Percentiles rank a stretch among this genome's conserved stretches.
These are phyloP conservation scores for Aspidiotus destructor DNA, from an alignment of 2,888 invertebrate genomes.

Conservation along the genomic window DNA sequence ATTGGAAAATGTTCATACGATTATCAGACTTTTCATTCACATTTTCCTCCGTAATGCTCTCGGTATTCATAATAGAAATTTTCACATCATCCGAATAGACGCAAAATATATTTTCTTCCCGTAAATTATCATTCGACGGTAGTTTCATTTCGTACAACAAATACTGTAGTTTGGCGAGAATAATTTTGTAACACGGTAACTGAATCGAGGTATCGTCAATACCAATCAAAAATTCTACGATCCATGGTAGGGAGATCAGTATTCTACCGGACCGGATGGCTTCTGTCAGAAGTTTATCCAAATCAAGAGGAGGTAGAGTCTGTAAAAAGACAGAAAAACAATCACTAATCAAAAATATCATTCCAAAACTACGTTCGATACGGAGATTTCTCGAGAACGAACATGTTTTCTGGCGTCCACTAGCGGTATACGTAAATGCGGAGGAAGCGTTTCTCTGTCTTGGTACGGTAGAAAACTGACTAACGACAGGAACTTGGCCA, in stretches of 20 bases:
- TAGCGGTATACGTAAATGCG: constrained; percentile 21
- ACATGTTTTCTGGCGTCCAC: constrained; percentile 24
- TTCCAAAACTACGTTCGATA: too few relatives aligned
- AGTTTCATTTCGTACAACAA: constrained; percentile 20
- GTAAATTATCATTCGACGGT: constrained; percentile 3
- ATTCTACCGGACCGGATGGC: constrained; percentile 18
- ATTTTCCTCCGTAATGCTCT: neutral
- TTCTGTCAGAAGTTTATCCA: constrained; percentile 12
- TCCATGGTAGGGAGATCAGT: constrained; percentile 20
- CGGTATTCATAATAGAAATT: neutral
- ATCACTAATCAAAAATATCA: too few relatives aligned
- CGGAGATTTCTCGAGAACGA: neutral
- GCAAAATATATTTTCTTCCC: constrained; percentile 8
- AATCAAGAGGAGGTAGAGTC: constrained; percentile 20
- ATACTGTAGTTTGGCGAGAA: constrained; percentile 22
- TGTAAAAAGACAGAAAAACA: neutral
- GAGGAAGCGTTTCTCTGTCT: constrained; percentile 17
- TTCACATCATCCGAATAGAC: constrained; percentile 14
- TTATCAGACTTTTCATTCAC: neutral
- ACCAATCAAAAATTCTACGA: constrained; percentile 26
- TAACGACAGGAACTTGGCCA: constrained; percentile 24
- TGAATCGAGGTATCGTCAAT: constrained; percentile 20
- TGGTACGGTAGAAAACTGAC: constrained; percentile 26
- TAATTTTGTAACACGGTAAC: constrained; percentile 13
- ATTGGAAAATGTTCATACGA: neutral